Evolutionary conservation across 2,113 vertebrate species (phyloP).

Genomic region (Conger conger): DNA sequence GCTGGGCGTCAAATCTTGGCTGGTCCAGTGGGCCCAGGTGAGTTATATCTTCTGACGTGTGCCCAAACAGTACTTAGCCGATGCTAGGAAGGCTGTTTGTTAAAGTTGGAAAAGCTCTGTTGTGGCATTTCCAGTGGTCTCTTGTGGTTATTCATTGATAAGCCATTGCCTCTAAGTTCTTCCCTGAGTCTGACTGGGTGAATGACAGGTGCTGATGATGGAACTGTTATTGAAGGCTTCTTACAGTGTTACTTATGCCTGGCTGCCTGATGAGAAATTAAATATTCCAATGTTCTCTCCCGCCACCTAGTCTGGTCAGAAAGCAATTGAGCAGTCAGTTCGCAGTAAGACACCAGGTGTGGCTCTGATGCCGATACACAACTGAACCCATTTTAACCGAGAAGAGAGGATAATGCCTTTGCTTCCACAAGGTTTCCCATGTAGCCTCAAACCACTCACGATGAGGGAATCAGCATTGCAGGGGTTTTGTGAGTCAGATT

Average conservation of each 20-base stretch:
- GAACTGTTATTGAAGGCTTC: conserved; percentile 57
- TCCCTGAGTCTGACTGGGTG: background rate
- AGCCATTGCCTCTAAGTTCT: background rate
- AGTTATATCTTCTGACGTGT: conserved; percentile 47
- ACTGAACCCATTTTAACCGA: conserved; percentile 51
- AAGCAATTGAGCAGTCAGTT: conserved; percentile 58
- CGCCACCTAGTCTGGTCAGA: conserved; percentile 55
- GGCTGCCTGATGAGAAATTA: conserved; percentile 59
- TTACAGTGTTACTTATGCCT: conserved; percentile 55
- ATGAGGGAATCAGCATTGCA: background rate
- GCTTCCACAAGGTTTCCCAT: conserved; percentile 60
- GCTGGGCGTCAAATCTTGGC: conserved; percentile 21
- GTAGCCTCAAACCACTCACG: conserved; percentile 29
- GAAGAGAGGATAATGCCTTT: conserved; percentile 55
- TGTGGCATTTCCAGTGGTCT: conserved; percentile 23
- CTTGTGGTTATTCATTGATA: background rate
- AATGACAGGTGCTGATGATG: conserved; percentile 5
- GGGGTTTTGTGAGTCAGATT: background rate
- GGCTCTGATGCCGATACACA: conserved; percentile 39
- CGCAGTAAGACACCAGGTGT: conserved; percentile 57
- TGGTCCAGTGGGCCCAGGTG: conserved; percentile 36
- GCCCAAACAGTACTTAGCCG: conserved; percentile 50
- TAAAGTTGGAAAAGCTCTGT: conserved; percentile 34
- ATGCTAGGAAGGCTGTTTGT: conserved; percentile 48
- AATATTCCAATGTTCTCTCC: conserved; percentile 63